These are phyloP conservation scores for Drosophila obscura DNA, from an alignment of 1,140 invertebrate species.

Conservation along the genomic window DNA sequence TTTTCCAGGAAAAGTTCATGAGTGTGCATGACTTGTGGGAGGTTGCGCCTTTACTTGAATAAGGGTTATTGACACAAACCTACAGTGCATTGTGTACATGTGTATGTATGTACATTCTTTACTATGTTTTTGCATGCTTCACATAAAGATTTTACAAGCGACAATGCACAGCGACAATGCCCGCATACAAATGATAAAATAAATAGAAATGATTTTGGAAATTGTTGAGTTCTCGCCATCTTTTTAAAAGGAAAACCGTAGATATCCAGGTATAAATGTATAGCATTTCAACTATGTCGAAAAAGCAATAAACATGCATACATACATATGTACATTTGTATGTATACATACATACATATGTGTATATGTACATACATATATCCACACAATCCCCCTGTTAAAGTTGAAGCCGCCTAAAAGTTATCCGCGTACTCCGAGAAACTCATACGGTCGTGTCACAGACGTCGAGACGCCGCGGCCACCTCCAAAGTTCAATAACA, in stretches of 20 bases:
- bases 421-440: slow-evolving; percentile 32
- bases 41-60: slow-evolving; percentile 45
- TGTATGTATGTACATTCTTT: not conserved
- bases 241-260: too few species aligned
- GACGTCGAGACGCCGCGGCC: slow-evolving; percentile 48
- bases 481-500: slow-evolving; percentile 68
- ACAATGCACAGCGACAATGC: too few species aligned
- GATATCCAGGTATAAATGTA: too few species aligned
- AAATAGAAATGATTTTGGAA: too few species aligned
- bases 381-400: not conserved
- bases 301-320: too few species aligned
- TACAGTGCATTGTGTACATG: slow-evolving; percentile 10
- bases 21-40: slow-evolving; percentile 59
- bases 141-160: too few species aligned
- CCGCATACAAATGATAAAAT: too few species aligned
- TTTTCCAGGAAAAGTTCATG: slow-evolving; percentile 58
- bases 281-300: too few species aligned
- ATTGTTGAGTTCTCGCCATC: too few species aligned
- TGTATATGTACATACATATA: too few species aligned
- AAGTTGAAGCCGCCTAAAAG: slow-evolving; percentile 30
- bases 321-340: too few species aligned
- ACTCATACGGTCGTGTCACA: slow-evolving; percentile 56
- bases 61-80: slow-evolving; percentile 58
- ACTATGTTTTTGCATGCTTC: not conserved
- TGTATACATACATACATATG: too few species aligned